Base-by-base conservation (phyloP, 2,797 vertebrate genomes). In the Oophaga sylvatica region DNA sequence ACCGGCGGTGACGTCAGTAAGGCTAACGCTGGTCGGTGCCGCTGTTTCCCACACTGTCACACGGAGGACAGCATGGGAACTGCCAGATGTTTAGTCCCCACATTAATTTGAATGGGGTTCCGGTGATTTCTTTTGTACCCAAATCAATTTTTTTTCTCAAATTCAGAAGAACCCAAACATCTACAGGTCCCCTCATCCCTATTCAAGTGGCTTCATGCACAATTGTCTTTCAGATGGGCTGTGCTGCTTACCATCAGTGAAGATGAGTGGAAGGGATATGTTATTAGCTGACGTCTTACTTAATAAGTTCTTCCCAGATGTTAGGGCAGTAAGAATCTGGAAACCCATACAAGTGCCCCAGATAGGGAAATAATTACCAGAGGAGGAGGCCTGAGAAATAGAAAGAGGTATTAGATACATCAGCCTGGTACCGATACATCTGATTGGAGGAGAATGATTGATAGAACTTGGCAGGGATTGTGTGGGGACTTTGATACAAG, bases 271-370 rank as follows among this genome's bases (percentile, higher is more conserved):
- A 87, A 96, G 26, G 0, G 95, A 79, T 11, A 95, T 12, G 78
- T 97, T 96, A 75, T 94, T 90, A 15, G 95, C 94, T 1, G 90
- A 85, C 35, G 95, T 93, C 0, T 86, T 85, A 62, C 82, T 90
- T 87, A 97, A 87, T 77, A 96, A 92, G 79, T 95, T 93, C 87
- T 95, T 75, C 20, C 93, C 94, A 0, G 95, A 90, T 59, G 95
- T 95, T 88, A 96, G 84, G 0, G 93, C 94, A 10, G 95, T 95
- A 87, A 97, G 94, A 0, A 96, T 90, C 92, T 97, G 95, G 90
- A 96, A 92, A 8, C 96, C 96, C 93, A 96, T 81, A 83, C 96
- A 97, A 0, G 96, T 97, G 1, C 96, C 96, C 96, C 96, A 97
- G 87, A 97, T 92, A 20, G 96, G 96, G 89, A 97, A 97, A 90